Evolutionary conservation across 2,797 vertebrate genomes (phyloP).

Genomic region (Triplophysa yarkandensis): DNA sequence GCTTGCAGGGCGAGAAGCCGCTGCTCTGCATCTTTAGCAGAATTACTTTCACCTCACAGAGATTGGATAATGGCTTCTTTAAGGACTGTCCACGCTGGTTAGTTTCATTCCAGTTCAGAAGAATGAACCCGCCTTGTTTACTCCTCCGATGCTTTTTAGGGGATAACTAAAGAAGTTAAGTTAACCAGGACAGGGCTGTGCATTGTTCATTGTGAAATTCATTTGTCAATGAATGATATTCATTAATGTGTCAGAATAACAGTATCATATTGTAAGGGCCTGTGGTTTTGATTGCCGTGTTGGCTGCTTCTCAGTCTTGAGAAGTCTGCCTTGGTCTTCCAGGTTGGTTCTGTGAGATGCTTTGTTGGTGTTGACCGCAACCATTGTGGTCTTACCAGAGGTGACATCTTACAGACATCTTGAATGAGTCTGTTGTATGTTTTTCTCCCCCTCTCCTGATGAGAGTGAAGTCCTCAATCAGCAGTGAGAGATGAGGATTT

Average conservation of each 20-base stretch:
- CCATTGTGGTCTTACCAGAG: neutral
- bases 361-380: neutral
- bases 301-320: neutral
- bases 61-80: slow-evolving; percentile 73
- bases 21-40: slow-evolving; percentile 69
- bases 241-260: neutral
- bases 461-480: slow-evolving; percentile 39
- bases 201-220: neutral
- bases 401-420: slow-evolving; percentile 10
- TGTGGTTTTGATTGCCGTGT: neutral
- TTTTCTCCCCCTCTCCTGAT: slow-evolving; percentile 5
- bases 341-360: neutral
- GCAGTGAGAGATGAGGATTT: slow-evolving; percentile 28
- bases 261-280: neutral
- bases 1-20: slow-evolving; percentile 74
- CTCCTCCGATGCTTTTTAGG: slow-evolving; percentile 12
- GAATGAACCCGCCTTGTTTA: slow-evolving; percentile 59
- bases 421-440: slow-evolving; percentile 11
- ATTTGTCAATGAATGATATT: neutral
- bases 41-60: slow-evolving; percentile 79
- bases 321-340: neutral
- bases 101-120: slow-evolving; percentile 69
- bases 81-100: slow-evolving; percentile 69
- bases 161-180: slow-evolving; percentile 9
- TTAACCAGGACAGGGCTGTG: neutral